Conservation (phyloP, 53 echinoderm and acorn worm species). For the Temnopleurus reevesii region DNA sequence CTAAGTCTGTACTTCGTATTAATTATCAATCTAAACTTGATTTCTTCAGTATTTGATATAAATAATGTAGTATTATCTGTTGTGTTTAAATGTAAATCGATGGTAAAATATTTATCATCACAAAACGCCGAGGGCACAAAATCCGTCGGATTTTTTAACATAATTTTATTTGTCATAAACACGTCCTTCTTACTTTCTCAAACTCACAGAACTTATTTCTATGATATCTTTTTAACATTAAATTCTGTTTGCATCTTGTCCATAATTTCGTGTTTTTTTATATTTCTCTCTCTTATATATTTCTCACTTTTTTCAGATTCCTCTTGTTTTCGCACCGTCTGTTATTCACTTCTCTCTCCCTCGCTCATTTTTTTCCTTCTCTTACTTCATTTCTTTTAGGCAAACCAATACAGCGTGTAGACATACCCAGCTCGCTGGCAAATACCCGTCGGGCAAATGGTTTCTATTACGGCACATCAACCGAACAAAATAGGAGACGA, state of each 20-base stretch:
- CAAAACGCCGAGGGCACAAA: background rate
- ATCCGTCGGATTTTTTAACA: background rate
- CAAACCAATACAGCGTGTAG: slow-evolving; percentile 1
- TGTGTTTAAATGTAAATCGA: background rate
- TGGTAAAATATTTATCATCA: background rate
- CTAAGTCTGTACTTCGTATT: no score
- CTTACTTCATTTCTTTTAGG: background rate
- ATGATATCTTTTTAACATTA: background rate
- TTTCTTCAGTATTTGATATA: no score
- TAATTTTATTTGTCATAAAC: background rate
- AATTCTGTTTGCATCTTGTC: background rate
- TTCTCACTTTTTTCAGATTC: background rate
- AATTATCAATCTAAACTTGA: background rate
- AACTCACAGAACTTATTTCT: background rate
- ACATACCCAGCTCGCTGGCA: background rate
- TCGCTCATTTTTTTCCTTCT: background rate
- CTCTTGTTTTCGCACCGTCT: background rate
- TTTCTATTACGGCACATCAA: slow-evolving; percentile 8
- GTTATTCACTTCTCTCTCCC: background rate
- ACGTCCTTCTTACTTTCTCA: background rate
- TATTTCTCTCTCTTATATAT: background rate
- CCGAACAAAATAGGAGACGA: slow-evolving; percentile 1
- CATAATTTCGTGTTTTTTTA: background rate
- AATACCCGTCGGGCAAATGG: slow-evolving; percentile 24
- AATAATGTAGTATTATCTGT: no score